Conservation (phyloP, 2,888 invertebrate species). For the Nemurella pictetii region DNA sequence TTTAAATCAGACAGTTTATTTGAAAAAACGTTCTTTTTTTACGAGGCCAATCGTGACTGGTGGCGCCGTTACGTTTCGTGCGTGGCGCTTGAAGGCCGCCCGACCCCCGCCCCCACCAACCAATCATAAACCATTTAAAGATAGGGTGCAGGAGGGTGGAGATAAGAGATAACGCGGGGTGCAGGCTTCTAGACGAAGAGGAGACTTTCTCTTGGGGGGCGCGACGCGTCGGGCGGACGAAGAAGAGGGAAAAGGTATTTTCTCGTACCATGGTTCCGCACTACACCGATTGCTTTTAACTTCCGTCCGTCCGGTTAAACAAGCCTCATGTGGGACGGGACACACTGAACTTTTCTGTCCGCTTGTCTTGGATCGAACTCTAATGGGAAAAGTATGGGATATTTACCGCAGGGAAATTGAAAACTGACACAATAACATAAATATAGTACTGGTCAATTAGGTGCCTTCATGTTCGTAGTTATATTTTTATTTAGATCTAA, state of each 20-base stretch:
- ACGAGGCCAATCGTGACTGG: constrained; percentile 19
- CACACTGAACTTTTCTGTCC: no score
- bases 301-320: no score
- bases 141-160: not conserved
- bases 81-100: constrained; percentile 45
- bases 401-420: no score
- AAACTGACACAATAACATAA: no score
- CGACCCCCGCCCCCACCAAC: constrained; percentile 44
- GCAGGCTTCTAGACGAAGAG: not conserved
- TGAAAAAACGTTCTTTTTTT: not conserved
- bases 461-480: no score
- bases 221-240: no score
- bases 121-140: constrained; percentile 48
- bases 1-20: not conserved
- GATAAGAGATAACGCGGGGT: constrained; percentile 6
- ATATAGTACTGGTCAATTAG: no score
- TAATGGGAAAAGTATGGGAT: no score
- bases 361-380: no score
- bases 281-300: not conserved
- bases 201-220: not conserved
- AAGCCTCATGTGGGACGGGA: no score
- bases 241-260: no score
- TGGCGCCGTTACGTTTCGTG: constrained; percentile 21
- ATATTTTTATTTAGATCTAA: no score
- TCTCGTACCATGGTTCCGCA: not conserved